A percentile compares a stretch with the other conserved stretches of the same genome.
phyloP scores from a whole-genome alignment of 2,888 invertebrate species.

The Caenorhabditis uteleia region DNA sequence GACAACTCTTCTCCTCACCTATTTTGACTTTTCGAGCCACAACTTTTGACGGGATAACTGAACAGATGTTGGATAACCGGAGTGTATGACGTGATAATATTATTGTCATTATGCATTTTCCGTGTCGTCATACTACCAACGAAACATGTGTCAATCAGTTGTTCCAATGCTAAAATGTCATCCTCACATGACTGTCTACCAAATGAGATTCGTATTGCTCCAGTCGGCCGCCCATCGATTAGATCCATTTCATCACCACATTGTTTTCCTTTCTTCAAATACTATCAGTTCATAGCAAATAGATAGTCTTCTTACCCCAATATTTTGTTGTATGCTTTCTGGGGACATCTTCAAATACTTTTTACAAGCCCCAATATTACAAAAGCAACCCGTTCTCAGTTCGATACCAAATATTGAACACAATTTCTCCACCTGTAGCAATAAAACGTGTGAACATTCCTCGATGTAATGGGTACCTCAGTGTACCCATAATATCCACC shows the following conservation, averaged over 20 bases:
- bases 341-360: conserved; percentile 42
- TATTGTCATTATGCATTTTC: too few relatives aligned
- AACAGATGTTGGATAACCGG: conserved; percentile 30
- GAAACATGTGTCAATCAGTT: conserved; percentile 63
- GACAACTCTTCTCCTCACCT: conserved; percentile 17
- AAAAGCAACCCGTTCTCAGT: conserved; percentile 91
- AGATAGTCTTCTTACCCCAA: conserved; percentile 14
- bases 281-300: neutral
- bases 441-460: conserved; percentile 28
- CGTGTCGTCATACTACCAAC: too few relatives aligned
- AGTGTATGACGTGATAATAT: too few relatives aligned
- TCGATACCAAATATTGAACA: conserved; percentile 85
- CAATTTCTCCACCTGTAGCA: conserved; percentile 82
- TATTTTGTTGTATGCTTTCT: conserved; percentile 38
- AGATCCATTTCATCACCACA: conserved; percentile 66
- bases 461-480: too few relatives aligned
- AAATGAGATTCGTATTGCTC: conserved; percentile 88
- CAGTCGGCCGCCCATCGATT: conserved; percentile 82
- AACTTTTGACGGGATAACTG: conserved; percentile 63
- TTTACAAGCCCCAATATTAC: conserved; percentile 82
- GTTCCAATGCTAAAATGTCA: conserved; percentile 69
- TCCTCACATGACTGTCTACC: conserved; percentile 84
- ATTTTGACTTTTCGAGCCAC: conserved; percentile 12
- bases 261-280: conserved; percentile 58
- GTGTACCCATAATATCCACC: conserved; percentile 85